Base-by-base conservation (phyloP, 2,113 vertebrate genomes). In the Salvelinus namaycush region DNA sequence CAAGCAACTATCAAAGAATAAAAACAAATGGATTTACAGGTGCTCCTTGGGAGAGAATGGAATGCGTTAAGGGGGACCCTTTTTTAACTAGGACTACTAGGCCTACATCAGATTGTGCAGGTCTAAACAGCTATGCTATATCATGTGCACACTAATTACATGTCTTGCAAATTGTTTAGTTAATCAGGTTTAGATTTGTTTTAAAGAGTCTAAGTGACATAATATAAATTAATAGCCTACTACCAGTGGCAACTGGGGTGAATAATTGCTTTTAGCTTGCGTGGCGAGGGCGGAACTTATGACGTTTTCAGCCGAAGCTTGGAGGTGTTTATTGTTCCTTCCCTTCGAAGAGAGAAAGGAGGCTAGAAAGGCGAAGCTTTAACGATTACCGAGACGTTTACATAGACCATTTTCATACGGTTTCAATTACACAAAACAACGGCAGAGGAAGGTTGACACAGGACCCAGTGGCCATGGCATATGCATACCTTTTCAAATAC, bases 401-500 rank as follows among this genome's bases (percentile, higher is more conserved):
- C 69, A 72, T 27, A n/a, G 22, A 39, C 69, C 18, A 27, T 66
- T 68, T 34, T 26, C 22, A 44, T 14, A 81, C 84, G 80, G 79
- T 87, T 84, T 64, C 48, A 65, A 80, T 65, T 70, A n/a, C 29
- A 71, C 64, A 44, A 72, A 73, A 84, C 39, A 74, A 84, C 85
- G 74, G 79, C 84, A 76, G 20, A 80, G 70, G 86, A 84, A 84
- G 78, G 82, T 84, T 81, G 81, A 76, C 82, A 83, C 84, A 86
- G 76, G 79, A 85, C 83, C 79, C 71, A 86, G 89, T 81, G 93
- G 94, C 92, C 93, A 99, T 99, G 97, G 97, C 97, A 91, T 98
- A 99, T 88, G 97, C 97, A 76, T 99, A 99, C 93, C 96, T 99
- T 86, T 99, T 99, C 95, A 99, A 99, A 93, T 99, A 99, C 86